Base-by-base conservation (phyloP, 2,113 vertebrate genomes). In the Cheirogaleus medius region DNA sequence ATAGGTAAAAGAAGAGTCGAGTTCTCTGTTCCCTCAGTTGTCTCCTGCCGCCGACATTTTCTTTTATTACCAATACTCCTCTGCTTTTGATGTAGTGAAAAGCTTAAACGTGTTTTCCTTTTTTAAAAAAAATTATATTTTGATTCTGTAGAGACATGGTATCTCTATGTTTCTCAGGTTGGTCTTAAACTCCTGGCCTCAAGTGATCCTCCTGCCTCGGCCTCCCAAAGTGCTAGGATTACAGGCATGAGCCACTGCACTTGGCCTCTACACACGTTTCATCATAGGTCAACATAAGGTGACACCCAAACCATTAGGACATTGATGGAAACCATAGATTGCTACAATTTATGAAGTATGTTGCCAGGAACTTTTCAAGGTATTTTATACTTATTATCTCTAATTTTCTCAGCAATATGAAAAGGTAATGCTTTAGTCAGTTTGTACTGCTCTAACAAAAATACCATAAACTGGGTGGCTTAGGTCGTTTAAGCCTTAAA, bases 341-440 rank as follows among this genome's bases (percentile, higher is more conserved):
- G 73, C 77, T 90, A 20, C 56, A 66, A 21, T 69, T 87, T 81
- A 85, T 68, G 69, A 69, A 60, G 34, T 49, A 49, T 85, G 52
- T 84, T 90, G 27, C 68, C 39, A 85, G 80, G 73, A 18, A 18
- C 34, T 77, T 87, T 82, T 76, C 20, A 68, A 74, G 20, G 49
- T 73, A 47, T 60, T 88, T 83, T 77, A 63, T 77, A 10, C 91
- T 89, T 96, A 47, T 39, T 78, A 18, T 88, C 34, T 68, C 54
- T 76, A 18, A 93, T 58, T 93, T 95, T 96, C 32, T 92, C 47
- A 92, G 76, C 42, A 73, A 63, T 23, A 23, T 71, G 6, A 66
- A 95, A 80, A 83, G 64, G 39, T 20, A 86, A 15, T 69, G 34
- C 25, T 39, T 56, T 34, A 47, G 73, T 95, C 90, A 64, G 44